Conservation (phyloP, 2,797 vertebrate species). For the Sitta carolinensis region DNA sequence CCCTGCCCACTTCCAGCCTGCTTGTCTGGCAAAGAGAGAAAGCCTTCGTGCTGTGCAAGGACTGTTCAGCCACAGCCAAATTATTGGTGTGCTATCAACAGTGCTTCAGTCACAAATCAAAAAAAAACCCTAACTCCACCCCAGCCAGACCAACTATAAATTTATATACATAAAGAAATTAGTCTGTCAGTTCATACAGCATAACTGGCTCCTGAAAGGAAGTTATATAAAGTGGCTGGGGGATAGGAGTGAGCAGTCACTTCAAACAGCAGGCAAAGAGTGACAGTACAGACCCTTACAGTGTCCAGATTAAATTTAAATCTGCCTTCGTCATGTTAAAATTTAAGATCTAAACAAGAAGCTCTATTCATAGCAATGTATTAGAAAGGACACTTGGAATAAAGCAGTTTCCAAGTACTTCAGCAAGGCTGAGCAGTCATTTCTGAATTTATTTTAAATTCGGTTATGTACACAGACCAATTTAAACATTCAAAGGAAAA, state of each 20-base stretch:
- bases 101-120: background rate
- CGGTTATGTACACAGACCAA: background rate
- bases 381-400: conserved; percentile 16
- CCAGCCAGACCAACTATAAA: background rate
- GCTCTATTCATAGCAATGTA: background rate
- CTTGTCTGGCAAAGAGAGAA: background rate
- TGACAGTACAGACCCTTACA: background rate
- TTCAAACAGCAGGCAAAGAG: background rate
- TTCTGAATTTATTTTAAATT: conserved; percentile 43
- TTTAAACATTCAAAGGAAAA: conserved; percentile 47
- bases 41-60: background rate
- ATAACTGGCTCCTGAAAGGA: background rate
- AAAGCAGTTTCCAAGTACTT: conserved; percentile 6
- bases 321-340: conserved; percentile 4
- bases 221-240: background rate
- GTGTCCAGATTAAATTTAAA: conserved; percentile 3
- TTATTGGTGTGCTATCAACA: background rate
- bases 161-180: background rate
- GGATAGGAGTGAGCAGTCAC: background rate
- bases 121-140: background rate
- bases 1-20: background rate
- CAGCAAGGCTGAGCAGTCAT: background rate
- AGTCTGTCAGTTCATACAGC: background rate
- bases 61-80: background rate
- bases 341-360: conserved; percentile 45